Base-by-base conservation (phyloP, 2,888 invertebrate species). In the Ennomos erosarius region DNA sequence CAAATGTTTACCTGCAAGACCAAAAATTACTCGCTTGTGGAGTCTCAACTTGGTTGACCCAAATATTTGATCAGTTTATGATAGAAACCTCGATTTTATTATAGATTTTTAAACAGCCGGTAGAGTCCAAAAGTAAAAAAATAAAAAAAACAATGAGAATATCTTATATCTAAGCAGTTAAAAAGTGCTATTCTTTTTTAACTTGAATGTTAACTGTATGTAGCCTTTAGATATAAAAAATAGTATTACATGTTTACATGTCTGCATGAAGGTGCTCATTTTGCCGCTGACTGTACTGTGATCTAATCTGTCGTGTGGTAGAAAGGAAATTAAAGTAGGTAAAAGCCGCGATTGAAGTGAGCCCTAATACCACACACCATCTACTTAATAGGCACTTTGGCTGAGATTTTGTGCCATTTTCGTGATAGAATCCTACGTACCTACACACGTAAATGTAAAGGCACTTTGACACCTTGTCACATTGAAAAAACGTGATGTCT, bases 281-380 rank as follows among this genome's bases (percentile, higher is more conserved):
- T 26, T 26, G 26, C 0, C 6, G 6, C 26, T 26, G 26, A 26
- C 26, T 26, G 5, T 26, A 42, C 45, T 55, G 46, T 36, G 43
- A 50, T 46, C 12, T 49, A 45, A 49, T 54, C 49, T 50, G 47
- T 43, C 26, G 34, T 43, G 50, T 37, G 59, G 58, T 58, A 12
- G 36, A 50, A 55, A 59, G 59, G 55, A 59, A 59, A 59, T 59
- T 50, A 51, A 55, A 50, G 59, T 46, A 42, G 55, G 55, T 59
- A 46, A 37, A 49, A 45, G 42, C 46, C 42, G 55, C 55, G 55
- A 55, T 46, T 59, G 55, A 47, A 59, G 50, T 13, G 45, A 51
- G 16, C 55, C 55, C 54, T 55, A 59, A 55, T 54, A 59, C 53
- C 54, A 59, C 59, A 59, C 50, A 46, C 59, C 59, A 55, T 59